Evolutionary conservation across 2,113 vertebrate species (phyloP), one percentile per base, ranked within the genome.

Genomic region (Nesoenas mayeri): DNA sequence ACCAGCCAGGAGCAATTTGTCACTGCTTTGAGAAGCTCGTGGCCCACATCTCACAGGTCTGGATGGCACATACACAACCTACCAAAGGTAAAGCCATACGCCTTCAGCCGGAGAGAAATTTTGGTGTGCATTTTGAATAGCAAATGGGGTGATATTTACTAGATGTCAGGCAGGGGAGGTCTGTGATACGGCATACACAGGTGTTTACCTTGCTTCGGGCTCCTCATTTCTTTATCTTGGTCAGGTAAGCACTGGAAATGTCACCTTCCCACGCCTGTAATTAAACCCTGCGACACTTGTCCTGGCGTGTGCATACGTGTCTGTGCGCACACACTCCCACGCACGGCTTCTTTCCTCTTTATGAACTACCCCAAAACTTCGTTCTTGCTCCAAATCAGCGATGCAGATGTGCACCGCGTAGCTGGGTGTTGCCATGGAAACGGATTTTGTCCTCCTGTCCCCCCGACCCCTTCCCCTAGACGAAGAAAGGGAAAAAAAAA

Each of bases 201-300:
- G 28, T 48, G 13, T 75, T 87, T 64, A 48, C 66, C 60, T 79
- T 44, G 34, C 92, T 81, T 36, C 67, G 34, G 62, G 29, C 67
- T 81, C 85, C 50, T 87, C 31, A 42, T 70, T 78, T 86, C 54
- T 61, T 62, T 15, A 3, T 34, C 66, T 57, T 61, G 40, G n/a
- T 32, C 80, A 91, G 74, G 67, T 26, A 60, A 93, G 77, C 61
- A 5, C 32, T 56, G 44, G 60, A 96, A 97, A 92, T 80, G 74
- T 78, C 62, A 84, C 74, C 60, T 88, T 84, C 51, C 78, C 56
- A 40, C 0, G 0, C 60, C 85, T 74, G 15, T 47, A 87, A 93
- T 95, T 92, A 89, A 79, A 53, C 38, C 36, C 58, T 31, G 53
- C 17, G 88, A 73, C 91, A 93, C 84, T 7, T 51, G 47, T 47